These are phyloP conservation scores for Leucophenga maculata DNA, from an alignment of 2,888 invertebrate genomes.

Conservation along the genomic window DNA sequence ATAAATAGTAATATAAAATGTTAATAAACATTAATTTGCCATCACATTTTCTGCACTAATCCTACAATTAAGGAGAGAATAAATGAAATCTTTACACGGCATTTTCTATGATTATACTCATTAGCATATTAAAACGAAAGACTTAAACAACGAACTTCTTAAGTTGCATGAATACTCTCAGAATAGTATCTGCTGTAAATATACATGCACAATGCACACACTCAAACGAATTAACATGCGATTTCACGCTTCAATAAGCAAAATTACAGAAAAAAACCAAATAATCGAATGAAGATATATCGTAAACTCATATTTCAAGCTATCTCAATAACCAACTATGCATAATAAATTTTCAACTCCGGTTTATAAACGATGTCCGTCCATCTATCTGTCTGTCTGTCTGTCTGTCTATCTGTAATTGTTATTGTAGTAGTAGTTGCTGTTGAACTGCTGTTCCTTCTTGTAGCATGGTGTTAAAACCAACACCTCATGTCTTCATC, in stretches of 20 bases:
- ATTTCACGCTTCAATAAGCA: conserved; percentile 62
- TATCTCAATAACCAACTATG: conserved; percentile 48
- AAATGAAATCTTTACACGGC: background rate
- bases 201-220: too few species aligned
- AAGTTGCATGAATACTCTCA: background rate
- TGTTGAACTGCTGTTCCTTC: background rate
- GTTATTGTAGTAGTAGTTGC: background rate
- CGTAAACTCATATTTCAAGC: conserved; percentile 55
- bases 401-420: background rate
- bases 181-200: too few species aligned
- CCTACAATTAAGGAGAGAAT: too few species aligned
- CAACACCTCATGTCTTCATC: conserved; percentile 37
- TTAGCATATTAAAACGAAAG: conserved; percentile 51
- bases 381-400: too few species aligned
- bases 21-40: too few species aligned
- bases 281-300: conserved; percentile 32
- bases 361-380: conserved; percentile 20
- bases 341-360: conserved; percentile 54
- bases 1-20: too few species aligned
- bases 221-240: conserved; percentile 54
- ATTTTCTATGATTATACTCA: conserved; percentile 23
- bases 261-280: conserved; percentile 28
- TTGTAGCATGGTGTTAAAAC: conserved; percentile 39
- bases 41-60: too few species aligned
- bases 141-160: conserved; percentile 56